These are phyloP conservation scores for Drosophila pseudoobscura DNA, from an alignment of 1,140 invertebrate species.

Conservation along the genomic window DNA sequence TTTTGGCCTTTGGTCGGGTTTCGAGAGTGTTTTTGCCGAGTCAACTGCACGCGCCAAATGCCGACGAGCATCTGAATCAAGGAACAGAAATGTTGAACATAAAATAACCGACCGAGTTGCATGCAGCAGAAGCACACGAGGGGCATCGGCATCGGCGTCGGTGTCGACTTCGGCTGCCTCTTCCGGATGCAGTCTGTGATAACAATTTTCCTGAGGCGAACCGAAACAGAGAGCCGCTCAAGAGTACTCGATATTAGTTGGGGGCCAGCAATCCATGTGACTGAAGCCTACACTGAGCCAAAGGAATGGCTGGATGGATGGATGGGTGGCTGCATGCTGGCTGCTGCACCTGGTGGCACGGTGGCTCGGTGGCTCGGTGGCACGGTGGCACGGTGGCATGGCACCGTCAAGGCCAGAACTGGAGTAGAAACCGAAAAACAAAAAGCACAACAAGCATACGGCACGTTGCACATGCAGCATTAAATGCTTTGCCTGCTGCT, in stretches of 20 bases:
- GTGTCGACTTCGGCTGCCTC: constrained; percentile 9
- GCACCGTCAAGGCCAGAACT: constrained; percentile 36
- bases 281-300: constrained; percentile 20
- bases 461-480: constrained; percentile 57
- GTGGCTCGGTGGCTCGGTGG: no score
- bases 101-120: constrained; percentile 47
- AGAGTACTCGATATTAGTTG: constrained; percentile 62
- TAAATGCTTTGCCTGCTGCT: constrained; percentile 51
- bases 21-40: constrained; percentile 20
- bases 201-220: constrained; percentile 68
- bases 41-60: constrained; percentile 75
- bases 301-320: constrained; percentile 12
- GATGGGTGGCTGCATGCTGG: constrained; percentile 22
- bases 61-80: constrained; percentile 72
- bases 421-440: constrained; percentile 14
- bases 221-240: constrained; percentile 13
- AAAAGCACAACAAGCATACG: constrained; percentile 54
- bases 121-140: constrained; percentile 9
- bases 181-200: constrained; percentile 77
- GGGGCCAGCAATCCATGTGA: constrained; percentile 11
- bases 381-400: neutral
- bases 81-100: constrained; percentile 25
- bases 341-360: neutral
- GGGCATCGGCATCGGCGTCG: no score
- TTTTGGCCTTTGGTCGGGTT: constrained; percentile 5